These are phyloP conservation scores for Tor tambroides DNA, from an alignment of 2,113 vertebrate genomes.

Conservation along the genomic window DNA sequence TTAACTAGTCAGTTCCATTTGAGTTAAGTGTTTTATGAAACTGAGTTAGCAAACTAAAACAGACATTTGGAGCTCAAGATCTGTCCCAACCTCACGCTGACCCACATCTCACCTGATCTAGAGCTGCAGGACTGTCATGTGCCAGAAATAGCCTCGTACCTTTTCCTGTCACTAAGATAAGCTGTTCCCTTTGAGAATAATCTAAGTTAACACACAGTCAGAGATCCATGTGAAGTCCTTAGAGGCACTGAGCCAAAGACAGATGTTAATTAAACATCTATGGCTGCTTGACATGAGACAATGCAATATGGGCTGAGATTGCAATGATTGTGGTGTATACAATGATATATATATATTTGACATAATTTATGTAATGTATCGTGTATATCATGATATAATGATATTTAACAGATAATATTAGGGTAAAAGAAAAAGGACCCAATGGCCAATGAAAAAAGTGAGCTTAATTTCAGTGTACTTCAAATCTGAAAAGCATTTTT, in stretches of 20 bases:
- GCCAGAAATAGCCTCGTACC: conserved; percentile 12
- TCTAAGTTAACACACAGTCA: conserved; percentile 11
- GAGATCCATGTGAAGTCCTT: not conserved
- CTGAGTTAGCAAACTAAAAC: not conserved
- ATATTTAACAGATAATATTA: not conserved
- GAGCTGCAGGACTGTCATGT: not conserved
- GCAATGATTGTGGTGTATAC: not conserved
- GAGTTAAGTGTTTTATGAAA: not conserved
- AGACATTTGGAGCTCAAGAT: not conserved
- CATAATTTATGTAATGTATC: no score
- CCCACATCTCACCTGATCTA: conserved; percentile 19
- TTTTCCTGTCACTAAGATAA: conserved; percentile 7
- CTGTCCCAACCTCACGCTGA: not conserved
- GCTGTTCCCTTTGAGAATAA: not conserved
- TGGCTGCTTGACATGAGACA: not conserved
- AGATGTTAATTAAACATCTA: conserved; percentile 17
- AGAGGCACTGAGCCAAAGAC: not conserved
- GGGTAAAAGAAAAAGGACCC: not conserved
- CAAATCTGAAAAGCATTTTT: no score
- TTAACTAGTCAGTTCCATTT: not conserved
- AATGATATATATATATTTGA: no score
- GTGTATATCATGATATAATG: no score
- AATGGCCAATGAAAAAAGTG: not conserved
- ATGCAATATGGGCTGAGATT: not conserved
- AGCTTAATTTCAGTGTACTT: no score